phyloP scores from a whole-genome alignment of 2,113 vertebrate genomes.

The Menidia beryllina region DNA sequence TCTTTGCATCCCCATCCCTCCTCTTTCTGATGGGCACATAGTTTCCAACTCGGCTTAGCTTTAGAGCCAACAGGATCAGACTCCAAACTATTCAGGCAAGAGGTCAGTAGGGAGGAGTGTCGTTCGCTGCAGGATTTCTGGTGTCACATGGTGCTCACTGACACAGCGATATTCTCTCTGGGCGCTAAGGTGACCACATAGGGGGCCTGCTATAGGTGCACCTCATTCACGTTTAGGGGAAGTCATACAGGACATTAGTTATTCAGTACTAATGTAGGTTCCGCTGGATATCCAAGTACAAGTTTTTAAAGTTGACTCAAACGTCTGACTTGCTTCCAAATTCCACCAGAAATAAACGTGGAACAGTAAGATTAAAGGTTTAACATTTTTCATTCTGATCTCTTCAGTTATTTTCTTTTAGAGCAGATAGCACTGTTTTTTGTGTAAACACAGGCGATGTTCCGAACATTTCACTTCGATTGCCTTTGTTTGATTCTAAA shows the following conservation, averaged over 20 bases:
- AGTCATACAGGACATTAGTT: not conserved
- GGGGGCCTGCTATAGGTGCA: not conserved
- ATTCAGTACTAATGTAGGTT: not conserved
- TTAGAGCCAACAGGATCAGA: constrained; percentile 41
- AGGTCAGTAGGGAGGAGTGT: constrained; percentile 26
- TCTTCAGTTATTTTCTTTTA: no score
- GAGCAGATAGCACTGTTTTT: no score
- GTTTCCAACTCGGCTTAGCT: constrained; percentile 43
- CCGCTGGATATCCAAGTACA: no score
- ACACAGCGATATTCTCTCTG: not conserved
- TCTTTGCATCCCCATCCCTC: constrained; percentile 6
- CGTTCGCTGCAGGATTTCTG: constrained; percentile 18
- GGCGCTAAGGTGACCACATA: constrained; percentile 24
- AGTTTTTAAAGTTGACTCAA: no score
- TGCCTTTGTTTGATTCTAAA: no score
- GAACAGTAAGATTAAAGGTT: no score
- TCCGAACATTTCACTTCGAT: no score
- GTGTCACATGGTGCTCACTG: constrained; percentile 20
- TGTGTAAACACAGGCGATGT: no score
- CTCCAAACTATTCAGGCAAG: constrained; percentile 58
- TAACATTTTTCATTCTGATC: no score
- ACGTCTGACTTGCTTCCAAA: no score
- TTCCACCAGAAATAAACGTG: no score
- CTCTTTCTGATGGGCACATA: constrained; percentile 27
- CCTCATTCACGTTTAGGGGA: not conserved